A percentile compares a stretch with the other conserved stretches of the same genome.
Evolutionary conservation across 2,113 vertebrate species (phyloP).

Genomic region (Silurus meridionalis): DNA sequence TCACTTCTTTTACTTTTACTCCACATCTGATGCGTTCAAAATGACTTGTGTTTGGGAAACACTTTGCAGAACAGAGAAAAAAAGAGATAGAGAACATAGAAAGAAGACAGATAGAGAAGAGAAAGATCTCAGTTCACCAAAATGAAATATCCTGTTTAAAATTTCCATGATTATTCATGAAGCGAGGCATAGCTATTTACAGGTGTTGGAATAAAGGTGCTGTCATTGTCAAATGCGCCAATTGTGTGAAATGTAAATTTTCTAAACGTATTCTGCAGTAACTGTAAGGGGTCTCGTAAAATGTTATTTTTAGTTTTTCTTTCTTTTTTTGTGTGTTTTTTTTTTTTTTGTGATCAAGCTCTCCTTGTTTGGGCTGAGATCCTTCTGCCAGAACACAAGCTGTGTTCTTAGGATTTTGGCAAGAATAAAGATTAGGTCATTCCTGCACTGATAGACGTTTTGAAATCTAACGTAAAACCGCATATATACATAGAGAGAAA

Average conservation of each 20-base stretch:
- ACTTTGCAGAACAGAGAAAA: neutral
- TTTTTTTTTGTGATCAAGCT: slow-evolving; percentile 49
- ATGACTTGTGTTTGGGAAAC: slow-evolving; percentile 60
- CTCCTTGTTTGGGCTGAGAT: slow-evolving; percentile 71
- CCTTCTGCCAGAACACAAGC: slow-evolving; percentile 56
- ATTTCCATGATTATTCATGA: too few relatives aligned
- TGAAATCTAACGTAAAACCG: slow-evolving; percentile 43
- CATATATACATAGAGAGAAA: neutral
- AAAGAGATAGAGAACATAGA: slow-evolving; percentile 10
- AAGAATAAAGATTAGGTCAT: slow-evolving; percentile 61
- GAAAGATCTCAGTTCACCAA: slow-evolving; percentile 37
- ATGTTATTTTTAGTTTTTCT: slow-evolving; percentile 44
- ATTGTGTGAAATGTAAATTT: neutral
- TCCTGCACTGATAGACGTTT: slow-evolving; percentile 50
- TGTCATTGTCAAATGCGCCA: neutral
- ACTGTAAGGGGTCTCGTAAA: slow-evolving; percentile 54
- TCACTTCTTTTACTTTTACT: slow-evolving; percentile 55
- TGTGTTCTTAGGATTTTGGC: slow-evolving; percentile 60
- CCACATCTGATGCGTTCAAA: slow-evolving; percentile 48
- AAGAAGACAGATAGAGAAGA: slow-evolving; percentile 22
- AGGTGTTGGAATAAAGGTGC: neutral
- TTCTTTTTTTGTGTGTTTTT: slow-evolving; percentile 42
- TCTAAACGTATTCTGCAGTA: neutral
- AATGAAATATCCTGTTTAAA: slow-evolving; percentile 22
- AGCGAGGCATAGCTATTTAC: too few relatives aligned